phyloP scores from a whole-genome alignment of 2,888 invertebrate genomes.

The Mechanitis messenoides region DNA sequence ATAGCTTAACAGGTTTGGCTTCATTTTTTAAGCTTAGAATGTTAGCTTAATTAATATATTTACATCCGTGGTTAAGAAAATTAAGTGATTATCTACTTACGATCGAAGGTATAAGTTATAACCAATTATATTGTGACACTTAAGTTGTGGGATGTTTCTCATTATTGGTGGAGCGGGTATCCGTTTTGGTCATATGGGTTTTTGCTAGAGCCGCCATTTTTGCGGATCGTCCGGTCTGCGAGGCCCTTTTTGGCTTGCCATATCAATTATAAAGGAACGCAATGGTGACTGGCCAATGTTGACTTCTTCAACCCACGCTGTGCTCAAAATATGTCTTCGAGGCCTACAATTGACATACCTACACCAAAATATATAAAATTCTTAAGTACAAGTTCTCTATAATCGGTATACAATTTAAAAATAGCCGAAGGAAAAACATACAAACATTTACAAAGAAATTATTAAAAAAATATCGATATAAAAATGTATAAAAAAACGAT shows the following conservation, averaged over 20 bases:
- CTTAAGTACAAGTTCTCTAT: too few species aligned
- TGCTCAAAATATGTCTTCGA: neutral
- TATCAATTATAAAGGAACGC: conserved; percentile 61
- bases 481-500: too few species aligned
- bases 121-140: conserved; percentile 22
- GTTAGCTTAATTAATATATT: too few species aligned
- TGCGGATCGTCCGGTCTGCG: conserved; percentile 39
- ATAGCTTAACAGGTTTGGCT: too few species aligned
- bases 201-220: conserved; percentile 49
- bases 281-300: conserved; percentile 47
- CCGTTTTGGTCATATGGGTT: conserved; percentile 48
- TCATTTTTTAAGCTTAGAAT: too few species aligned
- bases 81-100: too few species aligned
- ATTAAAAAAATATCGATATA: neutral
- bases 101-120: neutral
- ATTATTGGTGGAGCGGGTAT: conserved; percentile 31
- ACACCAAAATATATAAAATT: neutral
- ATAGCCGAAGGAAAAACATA: too few species aligned
- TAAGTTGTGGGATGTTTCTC: conserved; percentile 19
- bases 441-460: neutral
- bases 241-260: conserved; percentile 44
- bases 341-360: neutral
- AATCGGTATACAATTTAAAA: too few species aligned
- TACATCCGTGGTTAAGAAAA: too few species aligned
- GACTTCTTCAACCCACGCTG: conserved; percentile 36